Evolutionary conservation across 2,113 vertebrate species (phyloP), one percentile per base, ranked within the genome.

Genomic region (Tragelaphus imberbis): DNA sequence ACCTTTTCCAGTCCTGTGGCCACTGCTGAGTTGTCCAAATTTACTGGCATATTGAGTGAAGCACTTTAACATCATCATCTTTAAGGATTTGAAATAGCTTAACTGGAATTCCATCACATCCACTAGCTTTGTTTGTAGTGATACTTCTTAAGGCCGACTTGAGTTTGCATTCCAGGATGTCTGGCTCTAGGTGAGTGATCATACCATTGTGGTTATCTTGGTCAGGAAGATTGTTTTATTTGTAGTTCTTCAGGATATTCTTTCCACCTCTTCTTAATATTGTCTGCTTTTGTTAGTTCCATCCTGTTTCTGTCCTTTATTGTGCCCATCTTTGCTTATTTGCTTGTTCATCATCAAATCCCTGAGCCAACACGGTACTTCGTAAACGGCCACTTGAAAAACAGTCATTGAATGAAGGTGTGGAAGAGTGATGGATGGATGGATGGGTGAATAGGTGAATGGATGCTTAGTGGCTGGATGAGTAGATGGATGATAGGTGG

Each of bases 391-490:
- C 55, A 33, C 9, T 59, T 25, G 27, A 71, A 75, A 75, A 88
- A 84, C 14, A 77, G 28, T 56, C 79, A 19, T 0, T 84, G 51
- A 84, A 36, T 3, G 49, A 21, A 56, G 28, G 12, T 53, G n/a
- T 49, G 14, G 53, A 13, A 16, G 15, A 19, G 3, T 6, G 47
- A 13, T 7, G 51, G 56, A 2, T 59, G 44, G 44, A 44, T 17
- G 12, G 21, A 19, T 5, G 23, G 2, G 2, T 49, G 2, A 16
- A 8, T 71, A 8, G 15, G 0, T 44, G 14, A 28, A 0, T 55
- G 7, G 7, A 15, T 7, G 36, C 0, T 47, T 2, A n/a, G 0
- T 28, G 27, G 12, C 1, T 21, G 9, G 15, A 4, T n/a, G 9
- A 3, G 6, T 30, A 33, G 25, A 11, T 10, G 25, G 68, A 7